Conservation (phyloP, 2,113 vertebrate genomes). For the Tupaia tana region DNA sequence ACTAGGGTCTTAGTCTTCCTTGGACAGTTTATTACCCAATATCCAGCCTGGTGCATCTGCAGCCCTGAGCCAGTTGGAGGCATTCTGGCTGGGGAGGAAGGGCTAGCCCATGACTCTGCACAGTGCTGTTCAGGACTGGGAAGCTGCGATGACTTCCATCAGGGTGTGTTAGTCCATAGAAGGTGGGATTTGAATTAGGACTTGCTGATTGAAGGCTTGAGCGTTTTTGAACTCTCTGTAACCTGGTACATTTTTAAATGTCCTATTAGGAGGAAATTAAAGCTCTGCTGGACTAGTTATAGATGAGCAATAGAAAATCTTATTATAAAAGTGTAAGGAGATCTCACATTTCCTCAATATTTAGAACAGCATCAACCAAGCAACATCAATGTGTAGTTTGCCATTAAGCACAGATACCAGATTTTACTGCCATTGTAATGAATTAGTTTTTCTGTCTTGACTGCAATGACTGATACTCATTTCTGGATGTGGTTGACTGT, state of each 20-base stretch:
- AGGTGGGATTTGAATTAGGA: neutral
- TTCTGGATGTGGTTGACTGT: neutral
- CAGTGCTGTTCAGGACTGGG: neutral
- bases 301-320: slow-evolving; percentile 56
- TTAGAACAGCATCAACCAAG: neutral
- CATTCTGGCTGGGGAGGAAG: slow-evolving; percentile 22
- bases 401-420: neutral
- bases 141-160: neutral
- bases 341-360: slow-evolving; percentile 47
- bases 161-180: neutral
- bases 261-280: slow-evolving; percentile 70
- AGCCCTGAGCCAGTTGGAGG: neutral
- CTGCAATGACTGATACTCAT: neutral
- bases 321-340: slow-evolving; percentile 55
- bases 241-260: slow-evolving; percentile 51
- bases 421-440: neutral
- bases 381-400: neutral
- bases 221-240: slow-evolving; percentile 54
- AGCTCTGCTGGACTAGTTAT: slow-evolving; percentile 38
- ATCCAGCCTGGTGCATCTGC: neutral
- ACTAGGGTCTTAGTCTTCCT: neutral
- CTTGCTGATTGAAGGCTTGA: slow-evolving; percentile 13
- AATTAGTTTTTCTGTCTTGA: neutral
- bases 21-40: slow-evolving; percentile 7
- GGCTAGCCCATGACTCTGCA: slow-evolving; percentile 1